A percentile compares a stretch with the other conserved stretches of the same genome.
Evolutionary conservation across 1,140 invertebrate genomes (phyloP).

Genomic region (Drosophila pachea): DNA sequence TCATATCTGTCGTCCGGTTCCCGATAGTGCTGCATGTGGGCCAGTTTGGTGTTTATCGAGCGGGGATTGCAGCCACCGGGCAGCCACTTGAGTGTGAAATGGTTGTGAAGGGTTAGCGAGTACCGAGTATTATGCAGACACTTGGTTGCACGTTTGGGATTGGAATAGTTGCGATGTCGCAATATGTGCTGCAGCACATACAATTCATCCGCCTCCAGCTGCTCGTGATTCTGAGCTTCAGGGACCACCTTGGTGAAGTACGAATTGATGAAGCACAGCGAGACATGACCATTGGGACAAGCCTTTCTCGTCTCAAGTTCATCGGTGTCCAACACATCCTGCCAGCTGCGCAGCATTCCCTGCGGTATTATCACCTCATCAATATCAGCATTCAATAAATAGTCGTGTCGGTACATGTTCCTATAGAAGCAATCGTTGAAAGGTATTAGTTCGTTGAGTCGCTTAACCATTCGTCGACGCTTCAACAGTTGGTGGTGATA

Average conservation of each 20-base stretch:
- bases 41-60: constrained; percentile 20
- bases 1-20: constrained; percentile 50
- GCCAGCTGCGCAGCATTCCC: constrained; percentile 79
- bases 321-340: constrained; percentile 40
- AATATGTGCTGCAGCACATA: constrained; percentile 64
- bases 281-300: constrained; percentile 34
- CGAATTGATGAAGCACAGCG: constrained; percentile 54
- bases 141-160: constrained; percentile 50
- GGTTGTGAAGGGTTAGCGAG: constrained; percentile 64
- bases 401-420: constrained; percentile 88
- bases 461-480: constrained; percentile 43
- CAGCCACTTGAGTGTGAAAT: constrained; percentile 55
- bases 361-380: constrained; percentile 87
- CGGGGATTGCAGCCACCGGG: constrained; percentile 26
- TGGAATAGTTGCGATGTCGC: constrained; percentile 47
- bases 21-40: constrained; percentile 68
- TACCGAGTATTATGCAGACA: constrained; percentile 61
- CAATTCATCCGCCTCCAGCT: constrained; percentile 51
- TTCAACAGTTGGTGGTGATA: constrained; percentile 86
- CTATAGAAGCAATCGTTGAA: constrained; percentile 91
- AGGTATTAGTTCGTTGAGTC: constrained; percentile 89
- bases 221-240: constrained; percentile 51
- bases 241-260: constrained; percentile 53
- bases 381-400: constrained; percentile 86
- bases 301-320: neutral